These are phyloP conservation scores for Plectus sambesii DNA, from an alignment of 1,140 invertebrate genomes.

Conservation along the genomic window DNA sequence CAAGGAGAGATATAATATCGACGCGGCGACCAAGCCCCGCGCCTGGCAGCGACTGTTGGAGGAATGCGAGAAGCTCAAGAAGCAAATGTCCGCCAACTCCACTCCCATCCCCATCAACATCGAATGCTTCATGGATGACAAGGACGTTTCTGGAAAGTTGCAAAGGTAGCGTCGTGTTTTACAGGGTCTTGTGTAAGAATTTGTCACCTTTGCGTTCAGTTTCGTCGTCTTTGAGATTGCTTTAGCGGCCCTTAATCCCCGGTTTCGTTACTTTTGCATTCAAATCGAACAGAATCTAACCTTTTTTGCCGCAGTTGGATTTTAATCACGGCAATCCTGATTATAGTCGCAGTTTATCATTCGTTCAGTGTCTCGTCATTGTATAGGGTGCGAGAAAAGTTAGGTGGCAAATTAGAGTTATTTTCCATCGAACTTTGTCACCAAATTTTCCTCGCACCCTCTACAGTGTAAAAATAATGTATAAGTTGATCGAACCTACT, in stretches of 20 bases:
- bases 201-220: neutral
- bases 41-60: constrained; percentile 71
- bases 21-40: constrained; percentile 67
- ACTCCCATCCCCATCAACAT: constrained; percentile 77
- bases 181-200: neutral
- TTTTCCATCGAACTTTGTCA: too few species aligned
- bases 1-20: constrained; percentile 69
- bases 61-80: constrained; percentile 94
- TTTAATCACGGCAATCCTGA: too few species aligned
- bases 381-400: too few species aligned
- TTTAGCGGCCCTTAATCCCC: neutral
- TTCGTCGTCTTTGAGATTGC: neutral
- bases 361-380: too few species aligned
- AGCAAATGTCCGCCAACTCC: constrained; percentile 95
- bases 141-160: constrained; percentile 70
- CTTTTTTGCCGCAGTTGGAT: too few species aligned
- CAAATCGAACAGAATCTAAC: too few species aligned
- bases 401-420: too few species aligned
- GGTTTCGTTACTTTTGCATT: too few species aligned
- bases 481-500: constrained; percentile 2
- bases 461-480: too few species aligned
- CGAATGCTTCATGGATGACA: constrained; percentile 96
- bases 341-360: too few species aligned
- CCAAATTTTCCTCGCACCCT: too few species aligned
- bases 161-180: constrained; percentile 49